Base-by-base conservation (phyloP, 2,888 invertebrate genomes). In the Megamerina dolium region DNA sequence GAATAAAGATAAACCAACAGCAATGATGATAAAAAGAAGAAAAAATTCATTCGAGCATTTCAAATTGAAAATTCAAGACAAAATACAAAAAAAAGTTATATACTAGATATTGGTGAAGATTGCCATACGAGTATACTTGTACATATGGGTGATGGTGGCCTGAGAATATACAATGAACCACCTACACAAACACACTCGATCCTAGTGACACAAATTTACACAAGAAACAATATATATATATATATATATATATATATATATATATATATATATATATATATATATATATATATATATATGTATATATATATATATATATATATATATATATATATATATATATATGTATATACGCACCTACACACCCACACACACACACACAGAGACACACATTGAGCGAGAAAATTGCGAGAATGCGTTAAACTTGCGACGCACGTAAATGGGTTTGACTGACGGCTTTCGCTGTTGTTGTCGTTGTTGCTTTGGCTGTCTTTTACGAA, bases 191-290 rank as follows among this genome's bases (percentile, higher is more conserved):
- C 12, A 20, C 19, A 20, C 57, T 58, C 58, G 57, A 59, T 60
- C 59, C 59, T 55, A 60, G 59, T 59, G 59, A 59, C 59, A 59
- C 54, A 60, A 58, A 60, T 60, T 60, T 49, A 48, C 49, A 46
- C 45, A 52, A 50, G 48, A 45, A 44, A 52, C 46, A 26, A 33
- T 17, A 33, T 23, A 43, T 31, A 37, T 10, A 29, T 10, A 23
- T 10, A 23, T 10, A 23, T 10, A 23, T 10, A 8, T 23, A 23
- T 23, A 6, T 10, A 10, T 17, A 31, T 35, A 19, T 16, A 6
- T 10, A 10, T 10, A 8, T 10, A 23, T 10, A 23, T 6, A n/a
- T n/a, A n/a, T n/a, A n/a, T n/a, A n/a, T n/a, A n/a, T n/a, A n/a
- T n/a, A n/a, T n/a, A n/a, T n/a, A n/a, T n/a, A 49, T 45, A 44